phyloP scores from a whole-genome alignment of 2,797 vertebrate species.

The Sebastes cheni region DNA sequence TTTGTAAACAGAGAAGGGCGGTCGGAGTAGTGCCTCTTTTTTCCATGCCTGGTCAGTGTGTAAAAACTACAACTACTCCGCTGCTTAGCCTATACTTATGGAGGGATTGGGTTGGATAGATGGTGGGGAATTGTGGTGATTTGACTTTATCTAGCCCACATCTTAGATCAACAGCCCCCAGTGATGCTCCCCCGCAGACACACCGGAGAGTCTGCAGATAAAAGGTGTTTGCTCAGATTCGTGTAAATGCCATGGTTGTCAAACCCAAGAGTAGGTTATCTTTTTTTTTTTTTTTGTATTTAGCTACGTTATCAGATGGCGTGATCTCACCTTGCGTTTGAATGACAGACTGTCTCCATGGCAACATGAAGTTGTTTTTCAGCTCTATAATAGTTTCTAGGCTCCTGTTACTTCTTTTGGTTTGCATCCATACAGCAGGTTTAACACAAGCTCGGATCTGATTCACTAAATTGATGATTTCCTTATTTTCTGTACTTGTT shows the following conservation, averaged over 20 bases:
- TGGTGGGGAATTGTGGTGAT: constrained; percentile 11
- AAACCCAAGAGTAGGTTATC: constrained; percentile 63
- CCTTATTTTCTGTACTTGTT: not conserved
- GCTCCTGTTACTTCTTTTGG: not conserved
- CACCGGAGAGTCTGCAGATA: constrained; percentile 67
- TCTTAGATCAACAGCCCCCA: constrained; percentile 77
- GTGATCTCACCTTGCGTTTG: constrained; percentile 49
- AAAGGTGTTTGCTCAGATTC: constrained; percentile 79
- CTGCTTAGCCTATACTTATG: not conserved
- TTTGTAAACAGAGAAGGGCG: constrained; percentile 16
- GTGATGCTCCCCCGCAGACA: constrained; percentile 65
- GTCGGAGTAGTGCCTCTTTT: not conserved
- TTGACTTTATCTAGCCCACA: constrained; percentile 70
- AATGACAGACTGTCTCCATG: constrained; percentile 49
- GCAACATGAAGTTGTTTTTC: constrained; percentile 24
- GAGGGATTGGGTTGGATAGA: not conserved
- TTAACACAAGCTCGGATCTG: not conserved
- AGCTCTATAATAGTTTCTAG: not conserved
- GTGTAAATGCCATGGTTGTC: constrained; percentile 80
- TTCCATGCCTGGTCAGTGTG: not conserved
- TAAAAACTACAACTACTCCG: not conserved
- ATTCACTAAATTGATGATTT: not conserved
- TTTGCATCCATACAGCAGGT: not conserved
- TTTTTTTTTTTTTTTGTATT: constrained; percentile 49
- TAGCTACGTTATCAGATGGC: constrained; percentile 50